Evolutionary conservation across 1,140 invertebrate genomes (phyloP).

Genomic region (Philopotamus ludificatus): DNA sequence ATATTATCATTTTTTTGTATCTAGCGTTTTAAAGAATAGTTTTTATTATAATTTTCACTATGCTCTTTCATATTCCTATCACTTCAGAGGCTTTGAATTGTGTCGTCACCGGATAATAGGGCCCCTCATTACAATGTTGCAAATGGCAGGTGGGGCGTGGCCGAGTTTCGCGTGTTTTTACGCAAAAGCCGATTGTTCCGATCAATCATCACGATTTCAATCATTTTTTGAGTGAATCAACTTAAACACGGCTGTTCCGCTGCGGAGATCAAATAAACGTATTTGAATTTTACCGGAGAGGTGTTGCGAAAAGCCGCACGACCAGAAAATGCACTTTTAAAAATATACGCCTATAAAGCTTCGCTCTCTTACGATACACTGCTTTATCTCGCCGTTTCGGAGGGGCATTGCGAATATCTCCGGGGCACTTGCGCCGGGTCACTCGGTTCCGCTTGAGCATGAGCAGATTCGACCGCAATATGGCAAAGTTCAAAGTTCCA

Average conservation of each 20-base stretch:
- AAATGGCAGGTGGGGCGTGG: neutral
- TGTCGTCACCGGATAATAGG: too few species aligned
- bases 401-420: too few species aligned
- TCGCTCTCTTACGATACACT: too few species aligned
- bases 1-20: too few species aligned
- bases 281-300: neutral
- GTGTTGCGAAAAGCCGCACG: conserved; percentile 1
- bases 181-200: conserved; percentile 5
- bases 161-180: neutral
- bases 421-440: neutral
- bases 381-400: too few species aligned
- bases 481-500: conserved; percentile 13
- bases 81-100: too few species aligned
- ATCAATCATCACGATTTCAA: conserved; percentile 14
- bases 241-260: neutral
- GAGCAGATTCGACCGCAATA: neutral
- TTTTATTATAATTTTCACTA: too few species aligned
- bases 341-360: too few species aligned
- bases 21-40: too few species aligned
- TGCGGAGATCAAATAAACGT: conserved; percentile 13
- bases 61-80: too few species aligned
- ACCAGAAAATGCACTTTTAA: too few species aligned
- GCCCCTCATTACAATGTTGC: too few species aligned
- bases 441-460: neutral
- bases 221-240: conserved; percentile 19